Evolutionary conservation across 2,797 vertebrate genomes (phyloP).

Genomic region (Labeo calbasu): DNA sequence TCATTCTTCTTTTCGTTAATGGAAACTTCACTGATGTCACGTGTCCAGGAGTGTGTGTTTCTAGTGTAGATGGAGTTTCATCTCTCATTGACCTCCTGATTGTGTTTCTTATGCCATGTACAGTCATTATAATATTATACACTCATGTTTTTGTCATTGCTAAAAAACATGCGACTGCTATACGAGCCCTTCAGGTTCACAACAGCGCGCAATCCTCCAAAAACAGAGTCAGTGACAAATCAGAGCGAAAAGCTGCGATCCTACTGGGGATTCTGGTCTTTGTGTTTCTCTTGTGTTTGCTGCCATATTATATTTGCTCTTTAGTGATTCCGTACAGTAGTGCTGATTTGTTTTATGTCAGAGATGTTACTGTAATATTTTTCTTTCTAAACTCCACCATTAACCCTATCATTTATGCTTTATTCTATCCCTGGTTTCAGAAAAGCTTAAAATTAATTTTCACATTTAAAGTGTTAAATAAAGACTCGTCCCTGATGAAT

Average conservation of each 20-base stretch:
- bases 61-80: constrained; percentile 8
- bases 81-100: constrained; percentile 49
- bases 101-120: constrained; percentile 50
- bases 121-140: constrained; percentile 54
- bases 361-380: not conserved
- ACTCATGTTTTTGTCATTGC: constrained; percentile 52
- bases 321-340: not conserved
- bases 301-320: constrained; percentile 54
- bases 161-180: constrained; percentile 50
- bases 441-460: constrained; percentile 48
- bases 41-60: constrained; percentile 48
- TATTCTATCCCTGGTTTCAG: constrained; percentile 57
- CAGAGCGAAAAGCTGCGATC: constrained; percentile 55
- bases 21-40: constrained; percentile 45
- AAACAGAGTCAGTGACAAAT: constrained; percentile 23
- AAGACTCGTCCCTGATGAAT: constrained; percentile 45
- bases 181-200: constrained; percentile 43
- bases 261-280: constrained; percentile 56
- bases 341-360: not conserved
- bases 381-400: constrained; percentile 41
- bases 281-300: constrained; percentile 56
- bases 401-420: constrained; percentile 56
- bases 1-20: constrained; percentile 46
- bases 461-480: constrained; percentile 28
- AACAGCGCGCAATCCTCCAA: not conserved